Percentiles rank a stretch among this genome's conserved stretches.
Conservation (phyloP, 2,113 vertebrate species). For the Mohoua ochrocephala region DNA sequence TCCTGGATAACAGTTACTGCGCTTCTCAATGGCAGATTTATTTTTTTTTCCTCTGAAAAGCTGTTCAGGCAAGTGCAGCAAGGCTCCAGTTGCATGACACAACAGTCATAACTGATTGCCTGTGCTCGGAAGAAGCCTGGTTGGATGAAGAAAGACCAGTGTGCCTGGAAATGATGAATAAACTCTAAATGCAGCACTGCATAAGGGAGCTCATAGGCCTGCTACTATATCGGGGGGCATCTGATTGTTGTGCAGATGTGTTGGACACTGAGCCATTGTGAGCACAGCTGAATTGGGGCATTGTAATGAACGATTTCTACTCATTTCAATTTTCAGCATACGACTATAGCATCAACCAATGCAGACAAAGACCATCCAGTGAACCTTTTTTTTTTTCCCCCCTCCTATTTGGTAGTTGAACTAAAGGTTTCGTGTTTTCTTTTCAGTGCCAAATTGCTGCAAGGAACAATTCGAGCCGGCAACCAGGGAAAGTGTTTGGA, state of each 20-base stretch:
- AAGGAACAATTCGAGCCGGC: slow-evolving; percentile 59
- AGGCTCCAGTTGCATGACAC: slow-evolving; percentile 16
- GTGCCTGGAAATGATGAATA: slow-evolving; percentile 31
- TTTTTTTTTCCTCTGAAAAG: neutral
- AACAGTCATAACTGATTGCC: slow-evolving; percentile 6
- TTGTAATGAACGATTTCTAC: neutral
- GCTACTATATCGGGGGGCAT: neutral
- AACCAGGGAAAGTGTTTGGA: slow-evolving; percentile 69
- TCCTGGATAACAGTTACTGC: neutral
- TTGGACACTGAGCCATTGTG: slow-evolving; percentile 20
- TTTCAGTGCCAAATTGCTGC: slow-evolving; percentile 63
- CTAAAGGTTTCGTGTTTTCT: slow-evolving; percentile 31
- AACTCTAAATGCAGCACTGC: slow-evolving; percentile 2
- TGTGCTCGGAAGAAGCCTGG: neutral
- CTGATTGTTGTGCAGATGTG: slow-evolving; percentile 44
- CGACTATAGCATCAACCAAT: neutral
- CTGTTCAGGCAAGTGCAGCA: slow-evolving; percentile 24
- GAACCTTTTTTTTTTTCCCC: neutral
- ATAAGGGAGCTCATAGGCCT: slow-evolving; percentile 17
- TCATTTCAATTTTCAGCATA: slow-evolving; percentile 31
- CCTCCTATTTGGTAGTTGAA: neutral
- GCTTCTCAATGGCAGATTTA: neutral
- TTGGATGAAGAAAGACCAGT: neutral
- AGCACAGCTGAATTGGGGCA: neutral
- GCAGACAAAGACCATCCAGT: slow-evolving; percentile 12